These are phyloP conservation scores for Brachionus manjavacas DNA, from an alignment of 1,140 invertebrate species.

Conservation along the genomic window DNA sequence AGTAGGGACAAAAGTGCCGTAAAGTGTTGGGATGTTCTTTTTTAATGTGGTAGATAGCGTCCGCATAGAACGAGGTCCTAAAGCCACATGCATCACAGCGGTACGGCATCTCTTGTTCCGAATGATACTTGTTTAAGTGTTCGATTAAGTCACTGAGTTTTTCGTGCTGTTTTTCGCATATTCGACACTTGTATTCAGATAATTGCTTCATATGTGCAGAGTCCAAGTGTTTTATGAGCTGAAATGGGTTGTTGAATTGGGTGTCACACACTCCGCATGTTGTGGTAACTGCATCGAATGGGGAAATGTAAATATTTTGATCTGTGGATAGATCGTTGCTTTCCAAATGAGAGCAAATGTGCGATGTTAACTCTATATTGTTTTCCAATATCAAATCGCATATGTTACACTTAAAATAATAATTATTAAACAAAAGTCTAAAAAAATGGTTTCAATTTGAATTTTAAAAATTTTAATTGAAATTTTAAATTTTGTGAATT, in stretches of 20 bases:
- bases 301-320: slow-evolving; percentile 15
- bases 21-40: slow-evolving; percentile 23
- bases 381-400: slow-evolving; percentile 29
- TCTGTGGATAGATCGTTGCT: not conserved
- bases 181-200: slow-evolving; percentile 39
- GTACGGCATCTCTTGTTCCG: slow-evolving; percentile 41
- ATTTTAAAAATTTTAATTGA: no score
- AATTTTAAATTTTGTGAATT: no score
- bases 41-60: slow-evolving; percentile 41
- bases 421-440: not conserved
- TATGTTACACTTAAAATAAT: slow-evolving; percentile 14
- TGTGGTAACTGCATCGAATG: slow-evolving; percentile 35
- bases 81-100: slow-evolving; percentile 40
- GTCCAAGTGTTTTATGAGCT: slow-evolving; percentile 37
- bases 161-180: slow-evolving; percentile 39
- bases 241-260: slow-evolving; percentile 19
- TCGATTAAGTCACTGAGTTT: not conserved
- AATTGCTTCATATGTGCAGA: slow-evolving; percentile 11
- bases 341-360: slow-evolving; percentile 42
- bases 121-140: slow-evolving; percentile 32
- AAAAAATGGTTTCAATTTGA: no score
- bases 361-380: slow-evolving; percentile 31
- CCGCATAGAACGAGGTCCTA: slow-evolving; percentile 42
- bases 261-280: slow-evolving; percentile 28
- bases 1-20: slow-evolving; percentile 41